Percentiles rank a stretch among this genome's conserved stretches.
Conservation (phyloP, 1,140 invertebrate genomes). For the Lepidurus couesii region DNA sequence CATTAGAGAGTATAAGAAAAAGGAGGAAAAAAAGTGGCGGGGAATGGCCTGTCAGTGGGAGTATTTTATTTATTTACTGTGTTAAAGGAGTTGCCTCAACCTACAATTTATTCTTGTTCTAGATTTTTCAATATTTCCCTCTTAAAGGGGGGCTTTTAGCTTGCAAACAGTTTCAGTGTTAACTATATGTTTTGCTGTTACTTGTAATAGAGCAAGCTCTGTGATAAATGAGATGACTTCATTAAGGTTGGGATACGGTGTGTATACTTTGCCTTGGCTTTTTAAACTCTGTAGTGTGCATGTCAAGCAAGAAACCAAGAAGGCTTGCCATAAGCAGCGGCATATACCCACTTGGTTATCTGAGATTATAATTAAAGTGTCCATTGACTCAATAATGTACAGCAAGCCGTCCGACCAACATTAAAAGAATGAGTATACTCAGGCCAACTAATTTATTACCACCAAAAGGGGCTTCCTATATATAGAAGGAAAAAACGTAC, state of each 20-base stretch:
- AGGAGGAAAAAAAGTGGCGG: neutral
- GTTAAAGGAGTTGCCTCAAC: neutral
- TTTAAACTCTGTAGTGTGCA: neutral
- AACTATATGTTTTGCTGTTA: neutral
- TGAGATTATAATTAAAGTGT: slow-evolving; percentile 20
- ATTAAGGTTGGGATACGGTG: neutral
- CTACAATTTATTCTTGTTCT: slow-evolving; percentile 19
- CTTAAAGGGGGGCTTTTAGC: neutral
- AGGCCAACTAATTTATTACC: neutral
- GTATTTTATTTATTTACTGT: slow-evolving; percentile 22
- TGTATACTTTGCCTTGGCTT: neutral
- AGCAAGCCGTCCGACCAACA: neutral
- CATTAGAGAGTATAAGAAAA: neutral
- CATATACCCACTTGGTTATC: slow-evolving; percentile 11
- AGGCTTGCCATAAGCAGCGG: slow-evolving; percentile 15
- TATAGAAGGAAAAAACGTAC: neutral
- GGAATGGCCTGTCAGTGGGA: slow-evolving; percentile 8
- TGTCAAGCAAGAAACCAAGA: neutral
- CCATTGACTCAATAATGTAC: slow-evolving; percentile 16
- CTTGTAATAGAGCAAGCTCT: neutral
- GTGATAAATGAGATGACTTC: slow-evolving; percentile 22
- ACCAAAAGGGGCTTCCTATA: neutral
- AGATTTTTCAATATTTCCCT: slow-evolving; percentile 16
- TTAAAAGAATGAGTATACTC: neutral
- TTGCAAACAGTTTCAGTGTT: neutral